Evolutionary conservation across 2,113 vertebrate genomes (phyloP), one percentile per base, ranked within the genome.

Genomic region (Hystrix cristata): DNA sequence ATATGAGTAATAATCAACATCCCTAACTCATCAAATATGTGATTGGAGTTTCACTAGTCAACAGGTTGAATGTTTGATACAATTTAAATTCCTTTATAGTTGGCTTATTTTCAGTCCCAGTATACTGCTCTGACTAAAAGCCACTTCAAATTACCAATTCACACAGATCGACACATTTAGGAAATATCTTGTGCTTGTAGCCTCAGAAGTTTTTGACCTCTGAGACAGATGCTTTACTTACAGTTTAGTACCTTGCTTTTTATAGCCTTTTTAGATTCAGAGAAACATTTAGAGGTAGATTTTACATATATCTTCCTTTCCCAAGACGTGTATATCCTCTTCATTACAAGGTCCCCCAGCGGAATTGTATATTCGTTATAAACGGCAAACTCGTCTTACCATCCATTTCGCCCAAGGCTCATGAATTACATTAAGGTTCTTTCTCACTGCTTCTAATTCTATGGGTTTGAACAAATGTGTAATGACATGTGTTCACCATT

Each of bases 241-340:
- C 67, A 64, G 31, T 74, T 64, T 43, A 57, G 55, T 29, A 23
- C 1, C 34, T 57, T 74, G 29, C 25, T n/a, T 82, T 72, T 65
- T 53, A 64, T 21, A 55, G 14, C 11, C 60, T 8, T 29, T 71
- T 76, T 53, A 84, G 34, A 3, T 60, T 65, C 34, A 84, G 14
- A 53, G 9, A 1, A 60, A 84, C 59, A 25, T 25, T 38, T 10
- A 79, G 15, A 76, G 7, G 12, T 55, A 60, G 6, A 15, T 9
- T 31, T 38, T 18, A 55, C 55, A 15, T 8, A 60, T 23, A 21
- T 23, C 2, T 38, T 76, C 12, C 1, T 59, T 51, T 13, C 6
- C 16, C 13, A 3, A 38, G 1, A n/a, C 2, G 38, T 12, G 5
- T 29, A 29, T 0, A 48, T 0, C 34, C 13, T 48, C 43, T 27